Conservation (phyloP, 1,140 invertebrate species). For the Macrotrachela quadricornifera region DNA sequence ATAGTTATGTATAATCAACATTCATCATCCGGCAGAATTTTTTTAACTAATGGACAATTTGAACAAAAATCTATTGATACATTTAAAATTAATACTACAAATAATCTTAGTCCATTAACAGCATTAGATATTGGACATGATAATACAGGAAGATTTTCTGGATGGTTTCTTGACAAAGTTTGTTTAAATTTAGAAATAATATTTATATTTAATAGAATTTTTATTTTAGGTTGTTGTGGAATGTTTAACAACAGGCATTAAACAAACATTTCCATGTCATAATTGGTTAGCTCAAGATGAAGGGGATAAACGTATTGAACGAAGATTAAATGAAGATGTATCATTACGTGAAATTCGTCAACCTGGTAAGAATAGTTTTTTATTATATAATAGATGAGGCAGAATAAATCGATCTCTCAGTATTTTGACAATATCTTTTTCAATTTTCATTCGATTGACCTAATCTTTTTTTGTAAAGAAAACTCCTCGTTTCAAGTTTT, state of each 20-base stretch:
- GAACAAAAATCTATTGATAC: slow-evolving; percentile 20
- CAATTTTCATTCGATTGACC: too few relatives aligned
- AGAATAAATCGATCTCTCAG: too few relatives aligned
- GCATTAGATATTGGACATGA: slow-evolving; percentile 27
- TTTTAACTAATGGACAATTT: slow-evolving; percentile 24
- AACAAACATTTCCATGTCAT: slow-evolving; percentile 25
- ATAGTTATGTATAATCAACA: slow-evolving; percentile 23
- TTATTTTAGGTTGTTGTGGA: too few relatives aligned
- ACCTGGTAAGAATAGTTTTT: background rate
- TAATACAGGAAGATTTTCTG: slow-evolving; percentile 20
- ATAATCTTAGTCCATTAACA: slow-evolving; percentile 22
- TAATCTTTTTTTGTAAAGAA: too few relatives aligned
- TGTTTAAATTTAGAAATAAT: background rate
- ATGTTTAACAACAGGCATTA: slow-evolving; percentile 19
- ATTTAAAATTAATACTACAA: slow-evolving; percentile 21
- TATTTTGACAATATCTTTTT: too few relatives aligned
- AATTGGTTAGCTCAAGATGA: slow-evolving; percentile 27
- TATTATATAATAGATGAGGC: too few relatives aligned
- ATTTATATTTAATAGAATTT: too few relatives aligned
- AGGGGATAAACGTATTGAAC: slow-evolving; percentile 23
- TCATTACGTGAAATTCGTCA: slow-evolving; percentile 15
- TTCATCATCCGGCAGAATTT: slow-evolving; percentile 22
- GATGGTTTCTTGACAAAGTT: slow-evolving; percentile 26
- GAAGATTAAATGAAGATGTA: slow-evolving; percentile 22
- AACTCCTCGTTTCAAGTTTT: too few relatives aligned